Evolutionary conservation across 2,113 vertebrate genomes (phyloP), one percentile per base, ranked within the genome.

Genomic region (Cyrtonyx montezumae): DNA sequence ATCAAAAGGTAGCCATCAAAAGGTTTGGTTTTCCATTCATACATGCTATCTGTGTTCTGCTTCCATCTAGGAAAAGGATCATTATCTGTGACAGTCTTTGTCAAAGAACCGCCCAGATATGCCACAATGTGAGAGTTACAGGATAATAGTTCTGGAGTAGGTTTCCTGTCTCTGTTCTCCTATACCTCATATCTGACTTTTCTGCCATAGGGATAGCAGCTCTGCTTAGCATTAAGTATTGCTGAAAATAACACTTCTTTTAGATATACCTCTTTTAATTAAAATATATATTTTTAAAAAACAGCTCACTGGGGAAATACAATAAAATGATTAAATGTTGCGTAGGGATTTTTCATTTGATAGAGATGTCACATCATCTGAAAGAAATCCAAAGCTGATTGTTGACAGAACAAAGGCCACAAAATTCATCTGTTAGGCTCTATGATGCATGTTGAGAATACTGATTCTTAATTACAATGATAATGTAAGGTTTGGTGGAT

Each of bases 261-360:
- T 74, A 80, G 83, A 71, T 53, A 86, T 34, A 36, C 13, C 12
- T 66, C 26, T 59, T 79, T 85, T n/a, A 94, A 94, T 95, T 90
- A 56, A 56, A 56, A 53, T n/a, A n/a, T n/a, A 53, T 30, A 53
- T 6, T 23, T 51, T 51, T 49, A 86, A 88, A 92, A 77, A 82
- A 30, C 13, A 87, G 74, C 9, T 83, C 95, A 58, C 36, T 0
- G 0, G 94, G 93, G 94, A 94, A 94, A 91, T 80, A 86, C 20
- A 59, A 69, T 5, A 75, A 66, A 91, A 69, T 84, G 2, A 91
- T 90, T 94, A 95, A 83, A 78, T n/a, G 40, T n/a, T 75, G 8
- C 6, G 18, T n/a, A 71, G 43, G 32, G 65, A 83, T 65, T 94
- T 95, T 94, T 89, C 34, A 28, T 59, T 22, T 8, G 14, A 94